Evolutionary conservation across 64 coral and sea anemone species (phyloP), one percentile per base, ranked within the genome.

Genomic region (Cladopsammia gracilis): DNA sequence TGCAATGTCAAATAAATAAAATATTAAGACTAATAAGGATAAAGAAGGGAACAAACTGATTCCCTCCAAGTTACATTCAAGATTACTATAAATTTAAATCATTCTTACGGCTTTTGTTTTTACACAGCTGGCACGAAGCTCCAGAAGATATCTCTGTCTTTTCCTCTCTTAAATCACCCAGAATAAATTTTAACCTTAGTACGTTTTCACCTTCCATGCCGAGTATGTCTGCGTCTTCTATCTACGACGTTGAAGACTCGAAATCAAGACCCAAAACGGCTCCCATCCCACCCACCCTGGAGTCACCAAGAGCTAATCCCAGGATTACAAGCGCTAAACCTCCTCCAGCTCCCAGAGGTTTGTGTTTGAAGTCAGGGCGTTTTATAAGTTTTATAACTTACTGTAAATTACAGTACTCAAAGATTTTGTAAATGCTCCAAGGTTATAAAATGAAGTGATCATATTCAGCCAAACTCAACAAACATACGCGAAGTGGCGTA

Each of bases 271-370:
- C 92, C 13, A 89, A 92, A 60, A 98, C 96, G 5, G 96, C 88
- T 48, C 92, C 96, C 18, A 80, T 98, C 62, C 96, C 96, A 59
- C 96, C 96, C 48, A 76, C 89, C 75, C 92, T 93, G 60, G 88
- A 98, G 80, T 91, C 96, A 64, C 96, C 91, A 26, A 73, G 92
- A 42, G 96, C 96, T 23, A 94, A 98, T 62, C 96, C 96, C 45
- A 89, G 96, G 48, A 98, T 98, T 54, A 98, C 96, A 64, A 98
- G 92, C 91, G 96, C 85, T 8, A 98, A 88, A 75, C 87, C 90
- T 42, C 75, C 88, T 43, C 92, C 96, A 6, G 71, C 86, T 24
- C 68, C 73, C 7, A 83, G 96, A 98, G 92, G 96, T 96, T 25
- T 77, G 77, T 62, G 3, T 5, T 2, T 22, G 0, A 42, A 0